Evolutionary conservation across 53 echinoderm and acorn worm genomes (phyloP).

Genomic region (Paracentrotus lividus): DNA sequence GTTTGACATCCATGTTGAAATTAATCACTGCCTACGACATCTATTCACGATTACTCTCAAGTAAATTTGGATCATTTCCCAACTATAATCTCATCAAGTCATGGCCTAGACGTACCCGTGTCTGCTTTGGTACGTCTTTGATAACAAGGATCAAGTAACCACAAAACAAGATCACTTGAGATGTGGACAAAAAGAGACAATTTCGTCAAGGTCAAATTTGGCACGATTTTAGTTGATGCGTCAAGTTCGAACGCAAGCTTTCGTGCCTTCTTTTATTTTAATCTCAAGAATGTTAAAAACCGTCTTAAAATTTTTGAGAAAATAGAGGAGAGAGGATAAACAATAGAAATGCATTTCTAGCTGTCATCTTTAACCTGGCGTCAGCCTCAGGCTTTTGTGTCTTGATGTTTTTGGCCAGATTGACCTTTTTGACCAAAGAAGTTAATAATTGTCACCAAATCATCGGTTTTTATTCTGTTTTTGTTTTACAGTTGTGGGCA

Average conservation of each 20-base stretch:
- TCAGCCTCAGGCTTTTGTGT: too few relatives aligned
- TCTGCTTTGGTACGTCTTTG: neutral
- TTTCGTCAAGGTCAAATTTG: constrained; percentile 12
- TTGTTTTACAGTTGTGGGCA: neutral
- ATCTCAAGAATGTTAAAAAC: neutral
- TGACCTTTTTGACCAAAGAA: neutral
- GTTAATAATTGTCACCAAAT: neutral
- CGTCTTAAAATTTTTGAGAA: neutral
- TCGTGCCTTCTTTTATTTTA: neutral
- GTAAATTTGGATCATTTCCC: neutral
- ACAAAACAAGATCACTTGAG: neutral
- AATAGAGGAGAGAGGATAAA: neutral
- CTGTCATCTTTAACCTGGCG: too few relatives aligned
- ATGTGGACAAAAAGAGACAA: neutral
- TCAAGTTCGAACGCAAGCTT: neutral
- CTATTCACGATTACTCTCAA: constrained; percentile 19
- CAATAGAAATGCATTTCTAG: too few relatives aligned
- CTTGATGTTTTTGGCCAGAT: too few relatives aligned
- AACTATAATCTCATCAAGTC: neutral
- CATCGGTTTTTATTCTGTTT: neutral
- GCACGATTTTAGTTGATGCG: neutral
- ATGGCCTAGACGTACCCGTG: neutral
- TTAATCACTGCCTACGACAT: neutral
- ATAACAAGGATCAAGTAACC: neutral
- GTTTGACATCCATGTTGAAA: neutral